Percentiles rank a stretch among this genome's conserved stretches.
Evolutionary conservation across 2,888 invertebrate genomes (phyloP).

Genomic region (Cancer borealis): DNA sequence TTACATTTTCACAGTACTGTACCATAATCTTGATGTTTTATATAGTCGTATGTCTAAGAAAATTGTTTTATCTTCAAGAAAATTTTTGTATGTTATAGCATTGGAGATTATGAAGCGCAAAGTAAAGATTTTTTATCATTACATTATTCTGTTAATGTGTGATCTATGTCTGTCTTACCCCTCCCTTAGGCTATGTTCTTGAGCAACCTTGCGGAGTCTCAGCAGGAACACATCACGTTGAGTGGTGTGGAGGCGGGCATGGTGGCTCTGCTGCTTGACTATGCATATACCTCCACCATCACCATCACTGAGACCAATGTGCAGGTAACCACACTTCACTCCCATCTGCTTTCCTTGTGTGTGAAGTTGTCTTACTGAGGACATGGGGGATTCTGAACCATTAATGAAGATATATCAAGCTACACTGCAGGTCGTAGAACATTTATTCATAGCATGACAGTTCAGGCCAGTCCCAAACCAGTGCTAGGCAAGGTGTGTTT

Average conservation of each 20-base stretch:
- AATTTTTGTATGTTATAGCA: too few relatives aligned
- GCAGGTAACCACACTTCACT: slow-evolving; percentile 78
- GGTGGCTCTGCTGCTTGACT: slow-evolving; percentile 80
- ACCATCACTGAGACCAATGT: slow-evolving; percentile 81
- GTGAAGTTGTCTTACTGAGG: neutral
- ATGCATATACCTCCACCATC: slow-evolving; percentile 81
- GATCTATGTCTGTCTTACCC: neutral
- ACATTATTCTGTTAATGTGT: neutral
- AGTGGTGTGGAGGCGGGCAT: slow-evolving; percentile 81
- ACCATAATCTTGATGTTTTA: too few relatives aligned
- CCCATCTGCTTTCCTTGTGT: neutral
- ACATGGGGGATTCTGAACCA: neutral
- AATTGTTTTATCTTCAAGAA: too few relatives aligned
- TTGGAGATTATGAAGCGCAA: too few relatives aligned
- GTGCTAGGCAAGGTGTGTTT: neutral
- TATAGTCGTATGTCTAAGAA: too few relatives aligned
- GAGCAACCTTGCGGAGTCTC: slow-evolving; percentile 80
- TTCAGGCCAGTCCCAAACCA: neutral
- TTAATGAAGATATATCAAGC: neutral
- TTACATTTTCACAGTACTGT: too few relatives aligned
- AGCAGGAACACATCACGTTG: slow-evolving; percentile 80
- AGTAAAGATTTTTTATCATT: too few relatives aligned
- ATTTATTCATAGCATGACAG: neutral
- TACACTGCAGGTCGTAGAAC: neutral
- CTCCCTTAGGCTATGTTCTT: slow-evolving; percentile 80